Percentiles rank a stretch among this genome's conserved stretches.
phyloP scores from a whole-genome alignment of 2,888 invertebrate genomes.

The Lepidocyrtoides sp. region DNA sequence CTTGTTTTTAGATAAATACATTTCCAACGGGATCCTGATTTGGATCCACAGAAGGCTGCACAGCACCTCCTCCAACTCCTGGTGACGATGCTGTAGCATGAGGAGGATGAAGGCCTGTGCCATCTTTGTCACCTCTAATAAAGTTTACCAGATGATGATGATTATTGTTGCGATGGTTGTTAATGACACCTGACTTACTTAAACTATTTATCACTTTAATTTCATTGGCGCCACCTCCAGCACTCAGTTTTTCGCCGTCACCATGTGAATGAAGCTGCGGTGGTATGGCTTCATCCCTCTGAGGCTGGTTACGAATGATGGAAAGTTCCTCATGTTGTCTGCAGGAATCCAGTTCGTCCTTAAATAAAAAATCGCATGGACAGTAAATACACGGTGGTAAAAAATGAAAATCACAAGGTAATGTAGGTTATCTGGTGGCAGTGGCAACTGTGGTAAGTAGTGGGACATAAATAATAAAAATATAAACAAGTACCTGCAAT shows the following conservation, averaged over 20 bases:
- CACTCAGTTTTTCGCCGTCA: slow-evolving; percentile 1
- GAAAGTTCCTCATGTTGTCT: slow-evolving; percentile 79
- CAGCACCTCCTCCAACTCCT: slow-evolving; percentile 47
- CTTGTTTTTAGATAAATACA: slow-evolving; percentile 76
- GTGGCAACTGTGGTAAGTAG: too few species aligned
- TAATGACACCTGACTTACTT: slow-evolving; percentile 54
- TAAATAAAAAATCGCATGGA: too few species aligned
- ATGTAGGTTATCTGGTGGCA: too few species aligned
- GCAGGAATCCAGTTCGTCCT: slow-evolving; percentile 81
- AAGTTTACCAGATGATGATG: slow-evolving; percentile 61
- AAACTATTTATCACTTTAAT: slow-evolving; percentile 76
- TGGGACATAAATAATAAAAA: too few species aligned
- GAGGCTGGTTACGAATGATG: slow-evolving; percentile 65
- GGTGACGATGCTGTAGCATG: slow-evolving; percentile 31
- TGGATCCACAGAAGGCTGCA: slow-evolving; percentile 83
- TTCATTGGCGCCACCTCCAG: not conserved
- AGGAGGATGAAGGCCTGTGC: not conserved
- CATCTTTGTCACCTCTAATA: slow-evolving; percentile 53
- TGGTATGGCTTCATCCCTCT: slow-evolving; percentile 70
- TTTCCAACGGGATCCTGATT: slow-evolving; percentile 84
- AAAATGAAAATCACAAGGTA: too few species aligned
- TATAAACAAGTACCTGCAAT: slow-evolving; percentile 82
- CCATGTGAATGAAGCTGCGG: not conserved
- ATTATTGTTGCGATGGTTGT: slow-evolving; percentile 22
- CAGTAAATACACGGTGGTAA: too few species aligned